Base-by-base conservation (phyloP, 1,140 invertebrate species). In the Pseudomyrmex flavicornis region DNA sequence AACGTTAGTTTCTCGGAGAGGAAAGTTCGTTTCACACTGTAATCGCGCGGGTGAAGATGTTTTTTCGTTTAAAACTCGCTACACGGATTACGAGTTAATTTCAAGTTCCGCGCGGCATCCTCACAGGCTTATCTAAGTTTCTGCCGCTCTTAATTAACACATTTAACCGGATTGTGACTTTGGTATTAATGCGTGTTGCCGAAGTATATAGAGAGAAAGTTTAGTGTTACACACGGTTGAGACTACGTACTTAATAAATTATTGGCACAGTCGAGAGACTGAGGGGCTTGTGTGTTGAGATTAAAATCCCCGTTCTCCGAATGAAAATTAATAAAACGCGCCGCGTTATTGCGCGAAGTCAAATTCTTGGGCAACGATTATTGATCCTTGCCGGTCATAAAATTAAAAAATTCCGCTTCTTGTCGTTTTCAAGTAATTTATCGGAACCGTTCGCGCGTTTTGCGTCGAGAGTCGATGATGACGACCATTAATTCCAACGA, bases 91-190 rank as follows among this genome's bases (percentile, higher is more conserved):
- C n/a, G 20, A 80, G 66, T 35, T 80, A 80, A 79, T 86, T 80
- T 80, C 20, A 80, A 80, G 69, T 59, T 74, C 17, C 17, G 44
- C 58, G 15, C 46, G 9, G 20, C 15, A 50, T 13, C 44, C 20
- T 9, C 54, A 44, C 44, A 65, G 72, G 46, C 54, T 83, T 87
- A 66, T 85, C 82, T 83, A 86, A 87, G 58, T 69, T 85, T 72
- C 46, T 77, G 26, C 17, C 73, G 54, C 59, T 56, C 66, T 86
- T 85, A 74, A 86, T 76, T 70, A 72, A 83, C 70, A 83, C 50
- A 63, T 72, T 83, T 87, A 70, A 83, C 20, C 8, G 26, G 73
- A 75, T 72, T 70, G 50, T 58, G 26, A 44, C 22, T 50, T 26
- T 48, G 48, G 46, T 75, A 82, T 65, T 82, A 82, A 75, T 54